These are phyloP conservation scores for Nothoprocta perdicaria DNA, from an alignment of 2,113 vertebrate species.

Conservation along the genomic window DNA sequence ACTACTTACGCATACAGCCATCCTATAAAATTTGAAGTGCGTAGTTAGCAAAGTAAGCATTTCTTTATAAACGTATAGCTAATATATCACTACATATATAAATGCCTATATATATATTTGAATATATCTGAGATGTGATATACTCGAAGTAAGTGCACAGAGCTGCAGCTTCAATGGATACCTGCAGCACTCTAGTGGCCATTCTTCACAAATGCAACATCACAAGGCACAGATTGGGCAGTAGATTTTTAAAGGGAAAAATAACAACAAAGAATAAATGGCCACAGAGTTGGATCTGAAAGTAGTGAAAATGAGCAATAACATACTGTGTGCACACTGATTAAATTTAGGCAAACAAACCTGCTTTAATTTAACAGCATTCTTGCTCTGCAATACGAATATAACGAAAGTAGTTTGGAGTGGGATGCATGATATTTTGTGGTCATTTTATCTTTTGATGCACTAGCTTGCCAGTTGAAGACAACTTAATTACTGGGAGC, in stretches of 20 bases:
- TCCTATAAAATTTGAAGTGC: background rate
- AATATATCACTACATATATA: too few relatives aligned
- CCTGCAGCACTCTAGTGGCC: conserved; percentile 87
- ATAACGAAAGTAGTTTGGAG: background rate
- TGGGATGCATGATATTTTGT: background rate
- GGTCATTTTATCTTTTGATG: conserved; percentile 28
- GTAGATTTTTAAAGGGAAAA: background rate
- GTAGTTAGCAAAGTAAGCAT: background rate
- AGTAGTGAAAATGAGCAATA: conserved; percentile 17
- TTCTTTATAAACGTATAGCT: background rate
- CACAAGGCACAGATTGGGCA: background rate
- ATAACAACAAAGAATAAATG: background rate
- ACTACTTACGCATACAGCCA: background rate
- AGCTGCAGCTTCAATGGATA: conserved; percentile 60
- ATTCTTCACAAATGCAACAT: conserved; percentile 74
- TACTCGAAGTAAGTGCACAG: background rate
- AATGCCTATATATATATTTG: background rate
- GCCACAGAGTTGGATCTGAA: background rate
- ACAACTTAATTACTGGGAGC: conserved; percentile 1
- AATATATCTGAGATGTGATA: background rate
- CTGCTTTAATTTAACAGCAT: conserved; percentile 6
- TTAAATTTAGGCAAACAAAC: conserved; percentile 39
- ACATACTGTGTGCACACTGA: background rate
- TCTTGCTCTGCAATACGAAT: background rate
- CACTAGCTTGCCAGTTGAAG: conserved; percentile 19